A percentile compares a stretch with the other conserved stretches of the same genome.
phyloP scores from a whole-genome alignment of 2,797 vertebrate genomes.

The Enteromius paludinosus region DNA sequence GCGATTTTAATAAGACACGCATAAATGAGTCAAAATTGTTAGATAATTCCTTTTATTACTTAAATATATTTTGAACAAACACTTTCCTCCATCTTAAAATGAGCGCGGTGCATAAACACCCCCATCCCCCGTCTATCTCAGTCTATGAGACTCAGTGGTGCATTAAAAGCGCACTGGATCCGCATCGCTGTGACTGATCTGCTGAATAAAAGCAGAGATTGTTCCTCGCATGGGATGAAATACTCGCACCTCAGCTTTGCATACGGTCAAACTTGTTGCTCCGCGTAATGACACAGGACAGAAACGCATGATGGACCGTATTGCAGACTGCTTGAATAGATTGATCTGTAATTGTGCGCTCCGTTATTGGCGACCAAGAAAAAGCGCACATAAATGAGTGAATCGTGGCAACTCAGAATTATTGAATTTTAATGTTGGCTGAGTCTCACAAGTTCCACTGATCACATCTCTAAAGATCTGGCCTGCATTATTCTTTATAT shows the following conservation, averaged over 20 bases:
- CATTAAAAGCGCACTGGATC: constrained; percentile 67
- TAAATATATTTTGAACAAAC: background rate
- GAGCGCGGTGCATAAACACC: background rate
- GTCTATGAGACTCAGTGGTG: constrained; percentile 63
- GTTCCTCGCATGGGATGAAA: constrained; percentile 67
- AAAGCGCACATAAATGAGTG: background rate
- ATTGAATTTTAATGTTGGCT: background rate
- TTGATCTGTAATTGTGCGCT: background rate
- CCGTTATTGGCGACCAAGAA: constrained; percentile 7
- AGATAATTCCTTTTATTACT: background rate
- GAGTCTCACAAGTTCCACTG: background rate
- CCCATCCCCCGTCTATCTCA: background rate
- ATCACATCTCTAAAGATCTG: constrained; percentile 78
- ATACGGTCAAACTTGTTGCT: constrained; percentile 66
- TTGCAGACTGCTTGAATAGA: constrained; percentile 6
- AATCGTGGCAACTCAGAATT: background rate
- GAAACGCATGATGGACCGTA: constrained; percentile 57
- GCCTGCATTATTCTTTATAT: constrained; percentile 85
- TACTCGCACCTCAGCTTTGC: constrained; percentile 61
- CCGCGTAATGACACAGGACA: constrained; percentile 62
- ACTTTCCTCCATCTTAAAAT: background rate
- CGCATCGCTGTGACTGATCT: constrained; percentile 67
- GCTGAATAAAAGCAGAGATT: constrained; percentile 74
- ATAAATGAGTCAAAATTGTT: background rate
- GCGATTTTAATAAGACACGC: background rate